phyloP scores from a whole-genome alignment of 1,140 invertebrate species.

The Leptinotarsa texana region DNA sequence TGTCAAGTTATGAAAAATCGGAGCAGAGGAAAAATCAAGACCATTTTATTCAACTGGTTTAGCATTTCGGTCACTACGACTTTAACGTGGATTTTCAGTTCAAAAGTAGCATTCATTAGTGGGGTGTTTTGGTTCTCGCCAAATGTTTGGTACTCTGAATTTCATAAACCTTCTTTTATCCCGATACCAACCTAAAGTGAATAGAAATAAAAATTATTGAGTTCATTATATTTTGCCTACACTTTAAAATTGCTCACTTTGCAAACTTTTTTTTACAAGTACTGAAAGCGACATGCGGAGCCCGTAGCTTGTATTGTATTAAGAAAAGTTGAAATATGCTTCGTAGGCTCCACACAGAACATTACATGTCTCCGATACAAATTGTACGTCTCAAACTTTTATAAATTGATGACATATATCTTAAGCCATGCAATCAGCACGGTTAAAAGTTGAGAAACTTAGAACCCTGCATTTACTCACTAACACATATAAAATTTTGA shows the following conservation, averaged over 20 bases:
- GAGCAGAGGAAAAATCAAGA: background rate
- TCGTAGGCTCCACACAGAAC: background rate
- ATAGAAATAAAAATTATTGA: background rate
- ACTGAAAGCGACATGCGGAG: background rate
- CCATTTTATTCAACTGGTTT: background rate
- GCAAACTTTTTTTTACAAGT: background rate
- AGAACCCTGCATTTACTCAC: too few relatives aligned
- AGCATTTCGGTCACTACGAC: too few relatives aligned
- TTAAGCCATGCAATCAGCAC: background rate
- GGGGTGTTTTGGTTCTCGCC: background rate
- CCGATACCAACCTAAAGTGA: slow-evolving; percentile 16
- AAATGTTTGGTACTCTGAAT: background rate
- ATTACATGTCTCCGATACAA: background rate
- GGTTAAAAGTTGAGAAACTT: background rate
- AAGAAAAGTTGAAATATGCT: background rate
- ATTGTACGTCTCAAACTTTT: background rate
- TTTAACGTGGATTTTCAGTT: too few relatives aligned
- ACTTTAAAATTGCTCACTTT: slow-evolving; percentile 12
- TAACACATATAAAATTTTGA: too few relatives aligned
- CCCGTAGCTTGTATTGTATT: background rate
- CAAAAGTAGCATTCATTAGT: slow-evolving; percentile 14
- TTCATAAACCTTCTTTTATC: background rate
- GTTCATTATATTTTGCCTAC: background rate
- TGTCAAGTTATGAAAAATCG: background rate
- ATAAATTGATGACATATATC: background rate